phyloP scores from a whole-genome alignment of 2,113 vertebrate genomes.

The Mesocricetus auratus region DNA sequence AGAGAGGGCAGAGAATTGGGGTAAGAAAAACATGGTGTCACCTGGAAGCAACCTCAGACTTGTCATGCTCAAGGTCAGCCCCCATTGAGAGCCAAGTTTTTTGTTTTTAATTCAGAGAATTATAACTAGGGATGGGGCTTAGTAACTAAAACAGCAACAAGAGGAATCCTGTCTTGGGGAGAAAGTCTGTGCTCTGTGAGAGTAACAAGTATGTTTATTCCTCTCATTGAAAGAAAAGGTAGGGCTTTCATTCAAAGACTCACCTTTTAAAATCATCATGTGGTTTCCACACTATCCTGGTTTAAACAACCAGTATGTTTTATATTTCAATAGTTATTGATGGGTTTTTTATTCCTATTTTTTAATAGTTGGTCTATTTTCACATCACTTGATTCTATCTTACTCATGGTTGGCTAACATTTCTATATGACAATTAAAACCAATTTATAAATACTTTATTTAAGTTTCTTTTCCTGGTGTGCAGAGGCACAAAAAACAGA shows the following conservation, averaged over 20 bases:
- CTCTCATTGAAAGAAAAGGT: not conserved
- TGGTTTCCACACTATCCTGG: not conserved
- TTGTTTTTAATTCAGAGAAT: not conserved
- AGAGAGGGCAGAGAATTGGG: not conserved
- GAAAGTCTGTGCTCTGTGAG: not conserved
- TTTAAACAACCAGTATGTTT: not conserved
- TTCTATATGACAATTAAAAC: not conserved
- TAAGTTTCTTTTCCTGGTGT: not conserved
- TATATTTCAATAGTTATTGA: not conserved
- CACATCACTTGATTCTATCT: not conserved
- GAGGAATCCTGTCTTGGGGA: not conserved
- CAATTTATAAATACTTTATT: not conserved
- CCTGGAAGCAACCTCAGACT: not conserved
- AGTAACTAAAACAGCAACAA: not conserved
- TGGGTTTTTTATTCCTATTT: not conserved
- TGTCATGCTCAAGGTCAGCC: no score
- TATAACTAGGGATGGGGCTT: not conserved
- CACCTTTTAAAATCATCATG: not conserved
- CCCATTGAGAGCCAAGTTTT: not conserved
- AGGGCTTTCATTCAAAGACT: not conserved
- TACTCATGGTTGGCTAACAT: not conserved
- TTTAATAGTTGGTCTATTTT: not conserved
- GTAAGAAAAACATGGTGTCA: not conserved
- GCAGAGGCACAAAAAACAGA: not conserved
- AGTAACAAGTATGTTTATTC: no score